phyloP scores from a whole-genome alignment of 2,888 invertebrate genomes.

The Incurvaria masculella region DNA sequence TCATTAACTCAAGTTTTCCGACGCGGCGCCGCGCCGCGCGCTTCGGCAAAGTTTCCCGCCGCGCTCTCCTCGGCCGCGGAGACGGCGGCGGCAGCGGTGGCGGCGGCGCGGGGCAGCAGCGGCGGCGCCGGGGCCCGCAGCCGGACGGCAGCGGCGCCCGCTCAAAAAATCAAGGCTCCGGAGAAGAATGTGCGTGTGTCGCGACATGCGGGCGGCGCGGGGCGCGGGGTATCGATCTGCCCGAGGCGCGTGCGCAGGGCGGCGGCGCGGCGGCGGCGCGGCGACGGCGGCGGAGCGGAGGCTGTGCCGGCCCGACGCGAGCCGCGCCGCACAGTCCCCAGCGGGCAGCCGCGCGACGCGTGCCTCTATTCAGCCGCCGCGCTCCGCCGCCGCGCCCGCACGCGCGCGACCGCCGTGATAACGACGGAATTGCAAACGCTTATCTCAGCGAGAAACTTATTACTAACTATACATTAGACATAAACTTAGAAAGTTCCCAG shows the following conservation, averaged over 20 bases:
- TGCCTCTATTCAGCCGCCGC: not conserved
- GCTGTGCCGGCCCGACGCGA: conserved; percentile 21
- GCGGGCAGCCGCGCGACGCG: not conserved
- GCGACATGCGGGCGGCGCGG: conserved; percentile 8
- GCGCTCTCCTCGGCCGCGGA: conserved; percentile 21
- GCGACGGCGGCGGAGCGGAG: conserved; percentile 25
- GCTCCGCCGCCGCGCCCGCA: conserved; percentile 11
- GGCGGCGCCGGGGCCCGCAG: conserved; percentile 15
- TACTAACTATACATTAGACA: no score
- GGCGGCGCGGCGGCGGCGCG: conserved; percentile 28
- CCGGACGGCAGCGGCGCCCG: conserved; percentile 16
- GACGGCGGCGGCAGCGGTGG: conserved; percentile 17
- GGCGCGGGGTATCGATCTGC: conserved; percentile 51
- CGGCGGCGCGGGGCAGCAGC: conserved; percentile 17
- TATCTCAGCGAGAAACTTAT: no score
- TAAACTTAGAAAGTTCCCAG: no score
- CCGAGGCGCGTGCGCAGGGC: conserved; percentile 46
- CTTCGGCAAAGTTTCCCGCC: conserved; percentile 24
- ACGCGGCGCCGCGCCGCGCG: conserved; percentile 18
- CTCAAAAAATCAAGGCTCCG: conserved; percentile 31
- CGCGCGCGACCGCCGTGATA: conserved; percentile 13
- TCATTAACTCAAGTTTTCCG: conserved; percentile 18
- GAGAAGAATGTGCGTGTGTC: conserved; percentile 24
- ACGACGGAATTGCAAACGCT: not conserved
- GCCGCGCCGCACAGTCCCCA: conserved; percentile 36